Evolutionary conservation across 2,797 vertebrate genomes (phyloP).

Genomic region (Coilia nasus): DNA sequence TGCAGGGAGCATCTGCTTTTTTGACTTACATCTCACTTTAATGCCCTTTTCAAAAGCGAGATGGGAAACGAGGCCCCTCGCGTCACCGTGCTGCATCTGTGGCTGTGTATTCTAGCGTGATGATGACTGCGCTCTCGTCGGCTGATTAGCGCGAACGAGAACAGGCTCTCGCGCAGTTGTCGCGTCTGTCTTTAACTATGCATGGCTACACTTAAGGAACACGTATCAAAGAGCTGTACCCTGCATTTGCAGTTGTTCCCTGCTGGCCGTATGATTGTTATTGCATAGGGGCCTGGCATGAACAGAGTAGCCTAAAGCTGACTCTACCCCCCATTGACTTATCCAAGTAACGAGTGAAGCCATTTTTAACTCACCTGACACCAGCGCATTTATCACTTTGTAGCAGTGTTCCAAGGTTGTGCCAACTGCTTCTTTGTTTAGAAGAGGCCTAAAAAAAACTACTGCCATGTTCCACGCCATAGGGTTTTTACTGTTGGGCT

Average conservation of each 20-base stretch:
- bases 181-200: conserved; percentile 40
- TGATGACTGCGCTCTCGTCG: conserved; percentile 55
- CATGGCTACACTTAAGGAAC: conserved; percentile 55
- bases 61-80: background rate
- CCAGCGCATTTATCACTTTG: background rate
- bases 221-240: conserved; percentile 39
- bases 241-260: background rate
- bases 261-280: conserved; percentile 3
- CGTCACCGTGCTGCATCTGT: conserved; percentile 53
- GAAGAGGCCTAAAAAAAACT: background rate
- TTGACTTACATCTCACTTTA: conserved; percentile 29
- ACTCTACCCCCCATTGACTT: background rate
- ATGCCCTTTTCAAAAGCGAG: conserved; percentile 54
- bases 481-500: background rate
- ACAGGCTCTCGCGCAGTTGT: conserved; percentile 31
- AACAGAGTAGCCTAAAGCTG: conserved; percentile 21
- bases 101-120: conserved; percentile 60
- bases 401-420: background rate
- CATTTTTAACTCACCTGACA: background rate
- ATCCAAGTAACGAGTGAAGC: background rate
- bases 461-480: background rate
- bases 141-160: conserved; percentile 45
- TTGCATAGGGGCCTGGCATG: background rate
- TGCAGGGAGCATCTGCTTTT: conserved; percentile 71
- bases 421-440: background rate